Conservation (phyloP, 1,140 invertebrate genomes). For the Phenacoccus solenopsis region DNA sequence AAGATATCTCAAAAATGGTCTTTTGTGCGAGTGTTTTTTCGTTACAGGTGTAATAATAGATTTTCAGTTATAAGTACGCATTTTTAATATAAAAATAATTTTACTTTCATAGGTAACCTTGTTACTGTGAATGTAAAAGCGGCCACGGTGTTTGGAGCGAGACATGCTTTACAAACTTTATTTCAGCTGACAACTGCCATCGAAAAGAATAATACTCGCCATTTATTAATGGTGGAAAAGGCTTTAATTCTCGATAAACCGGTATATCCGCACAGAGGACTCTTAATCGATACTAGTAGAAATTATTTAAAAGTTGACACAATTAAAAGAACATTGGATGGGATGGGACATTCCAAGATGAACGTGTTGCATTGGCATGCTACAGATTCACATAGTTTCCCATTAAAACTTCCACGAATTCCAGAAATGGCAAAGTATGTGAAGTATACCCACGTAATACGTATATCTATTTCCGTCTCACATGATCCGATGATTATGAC, state of each 20-base stretch:
- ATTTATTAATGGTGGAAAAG: slow-evolving; percentile 33
- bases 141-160: slow-evolving; percentile 54
- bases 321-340: slow-evolving; percentile 58
- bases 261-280: slow-evolving; percentile 43
- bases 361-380: slow-evolving; percentile 80
- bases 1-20: slow-evolving; percentile 15
- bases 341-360: slow-evolving; percentile 63
- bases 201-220: slow-evolving; percentile 22
- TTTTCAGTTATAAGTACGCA: too few relatives aligned
- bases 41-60: too few relatives aligned
- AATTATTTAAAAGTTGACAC: slow-evolving; percentile 56
- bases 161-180: slow-evolving; percentile 63
- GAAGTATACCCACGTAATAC: slow-evolving; percentile 17
- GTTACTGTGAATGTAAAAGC: slow-evolving; percentile 43
- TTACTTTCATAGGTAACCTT: too few relatives aligned
- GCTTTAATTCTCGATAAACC: slow-evolving; percentile 34
- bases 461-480: too few relatives aligned
- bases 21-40: too few relatives aligned
- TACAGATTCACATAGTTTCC: slow-evolving; percentile 72
- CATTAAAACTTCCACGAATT: slow-evolving; percentile 49
- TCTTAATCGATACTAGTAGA: slow-evolving; percentile 61
- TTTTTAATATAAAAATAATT: too few relatives aligned
- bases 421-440: slow-evolving; percentile 55
- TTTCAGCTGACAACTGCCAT: slow-evolving; percentile 44
- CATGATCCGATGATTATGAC: too few relatives aligned